phyloP scores from a whole-genome alignment of 1,140 invertebrate species.

The Grapholita molesta region DNA sequence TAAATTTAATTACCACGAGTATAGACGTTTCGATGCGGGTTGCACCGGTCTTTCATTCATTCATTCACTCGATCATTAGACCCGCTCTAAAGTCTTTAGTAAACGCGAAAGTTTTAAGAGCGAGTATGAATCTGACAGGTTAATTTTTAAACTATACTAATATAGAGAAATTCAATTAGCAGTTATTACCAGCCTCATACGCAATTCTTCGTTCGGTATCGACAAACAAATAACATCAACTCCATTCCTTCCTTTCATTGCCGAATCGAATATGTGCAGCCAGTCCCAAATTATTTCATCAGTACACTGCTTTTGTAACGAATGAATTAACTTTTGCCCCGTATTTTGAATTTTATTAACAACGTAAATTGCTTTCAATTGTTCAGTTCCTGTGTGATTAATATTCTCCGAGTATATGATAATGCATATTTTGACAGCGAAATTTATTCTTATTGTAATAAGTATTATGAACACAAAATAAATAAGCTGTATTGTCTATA shows the following conservation, averaged over 20 bases:
- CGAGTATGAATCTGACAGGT: too few species aligned
- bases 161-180: background rate
- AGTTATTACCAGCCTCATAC: background rate
- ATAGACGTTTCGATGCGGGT: too few species aligned
- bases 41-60: too few species aligned
- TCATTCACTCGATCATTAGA: too few species aligned
- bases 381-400: background rate
- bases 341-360: conserved; percentile 9
- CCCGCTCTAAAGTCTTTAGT: too few species aligned
- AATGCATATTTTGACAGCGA: background rate
- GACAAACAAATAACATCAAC: background rate
- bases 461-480: background rate
- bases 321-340: background rate
- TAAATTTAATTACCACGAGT: too few species aligned
- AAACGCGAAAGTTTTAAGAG: too few species aligned
- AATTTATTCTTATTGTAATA: background rate
- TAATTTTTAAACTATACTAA: background rate
- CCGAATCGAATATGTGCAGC: conserved; percentile 8
- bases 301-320: background rate
- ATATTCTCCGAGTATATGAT: background rate
- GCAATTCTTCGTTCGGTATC: background rate
- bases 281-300: conserved; percentile 4
- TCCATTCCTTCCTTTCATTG: conserved; percentile 1
- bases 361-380: background rate
- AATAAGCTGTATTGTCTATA: background rate